These are phyloP conservation scores for Catagonus wagneri DNA, from an alignment of 2,113 vertebrate species.

Conservation along the genomic window DNA sequence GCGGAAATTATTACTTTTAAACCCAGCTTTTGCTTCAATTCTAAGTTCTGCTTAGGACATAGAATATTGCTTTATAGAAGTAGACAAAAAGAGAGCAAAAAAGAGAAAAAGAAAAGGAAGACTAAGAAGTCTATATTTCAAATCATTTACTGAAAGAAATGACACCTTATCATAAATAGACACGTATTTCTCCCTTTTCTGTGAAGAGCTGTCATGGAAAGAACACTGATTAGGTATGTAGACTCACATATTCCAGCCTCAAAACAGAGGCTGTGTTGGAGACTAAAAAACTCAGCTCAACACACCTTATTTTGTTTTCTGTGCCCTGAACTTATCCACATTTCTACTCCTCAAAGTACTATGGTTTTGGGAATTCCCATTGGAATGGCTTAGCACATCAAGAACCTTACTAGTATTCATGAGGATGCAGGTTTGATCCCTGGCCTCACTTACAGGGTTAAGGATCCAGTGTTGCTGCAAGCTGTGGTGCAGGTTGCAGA, in stretches of 20 bases:
- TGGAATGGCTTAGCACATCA: too few relatives aligned
- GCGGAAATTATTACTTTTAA: constrained; percentile 58
- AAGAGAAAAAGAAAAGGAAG: background rate
- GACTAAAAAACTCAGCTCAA: background rate
- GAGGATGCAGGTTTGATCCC: too few relatives aligned
- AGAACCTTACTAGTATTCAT: too few relatives aligned
- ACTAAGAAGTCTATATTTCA: background rate
- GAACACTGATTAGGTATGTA: accelerated
- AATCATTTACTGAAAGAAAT: background rate
- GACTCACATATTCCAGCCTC: background rate
- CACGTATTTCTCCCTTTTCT: accelerated
- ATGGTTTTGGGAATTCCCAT: background rate
- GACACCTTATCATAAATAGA: background rate
- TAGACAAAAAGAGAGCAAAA: background rate
- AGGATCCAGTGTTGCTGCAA: too few relatives aligned
- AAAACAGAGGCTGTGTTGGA: background rate
- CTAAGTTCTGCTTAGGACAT: background rate
- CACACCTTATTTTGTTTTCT: background rate
- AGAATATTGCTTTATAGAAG: background rate
- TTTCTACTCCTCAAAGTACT: background rate
- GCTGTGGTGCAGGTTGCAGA: too few relatives aligned
- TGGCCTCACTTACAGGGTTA: too few relatives aligned
- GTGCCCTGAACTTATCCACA: background rate
- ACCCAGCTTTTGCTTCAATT: constrained; percentile 8
- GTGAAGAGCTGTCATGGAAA: background rate